Conservation (phyloP, 2,113 vertebrate genomes). For the Nerophis lumbriciformis region DNA sequence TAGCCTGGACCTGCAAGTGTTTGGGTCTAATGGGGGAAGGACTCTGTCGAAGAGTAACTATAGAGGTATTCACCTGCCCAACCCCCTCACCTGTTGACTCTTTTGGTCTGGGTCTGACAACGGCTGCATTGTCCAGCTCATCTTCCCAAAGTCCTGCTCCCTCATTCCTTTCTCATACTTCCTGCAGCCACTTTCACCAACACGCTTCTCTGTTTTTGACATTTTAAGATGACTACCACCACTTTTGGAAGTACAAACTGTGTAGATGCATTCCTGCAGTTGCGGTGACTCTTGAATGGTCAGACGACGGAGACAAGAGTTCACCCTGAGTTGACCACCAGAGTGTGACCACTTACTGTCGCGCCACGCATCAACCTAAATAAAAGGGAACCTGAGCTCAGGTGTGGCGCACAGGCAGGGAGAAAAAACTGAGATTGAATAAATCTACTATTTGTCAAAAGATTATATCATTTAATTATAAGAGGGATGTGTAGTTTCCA, state of each 20-base stretch:
- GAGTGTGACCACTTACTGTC: conserved; percentile 32
- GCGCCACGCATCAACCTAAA: conserved; percentile 14
- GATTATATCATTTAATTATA: too few relatives aligned
- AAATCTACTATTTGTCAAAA: neutral
- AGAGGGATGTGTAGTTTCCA: too few relatives aligned
- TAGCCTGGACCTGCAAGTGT: conserved; percentile 9
- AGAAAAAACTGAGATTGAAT: neutral
- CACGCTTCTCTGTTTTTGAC: neutral
- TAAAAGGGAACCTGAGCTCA: conserved; percentile 15
- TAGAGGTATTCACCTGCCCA: conserved; percentile 34
- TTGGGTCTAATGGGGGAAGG: neutral
- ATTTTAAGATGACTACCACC: neutral
- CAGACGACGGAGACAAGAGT: conserved; percentile 11
- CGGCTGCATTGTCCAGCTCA: conserved; percentile 39
- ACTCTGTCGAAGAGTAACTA: neutral
- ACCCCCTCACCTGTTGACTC: too few relatives aligned
- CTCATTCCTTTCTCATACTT: neutral
- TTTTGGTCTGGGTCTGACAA: conserved; percentile 37
- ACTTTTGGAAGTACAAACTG: neutral
- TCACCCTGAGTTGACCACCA: conserved; percentile 11
- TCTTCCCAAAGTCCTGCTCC: conserved; percentile 8
- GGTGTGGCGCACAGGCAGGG: conserved; percentile 3
- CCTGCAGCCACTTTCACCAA: neutral
- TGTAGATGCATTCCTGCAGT: conserved; percentile 25
- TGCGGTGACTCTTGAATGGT: conserved; percentile 3